phyloP scores from a whole-genome alignment of 2,888 invertebrate species.

The Acleris sparsana region DNA sequence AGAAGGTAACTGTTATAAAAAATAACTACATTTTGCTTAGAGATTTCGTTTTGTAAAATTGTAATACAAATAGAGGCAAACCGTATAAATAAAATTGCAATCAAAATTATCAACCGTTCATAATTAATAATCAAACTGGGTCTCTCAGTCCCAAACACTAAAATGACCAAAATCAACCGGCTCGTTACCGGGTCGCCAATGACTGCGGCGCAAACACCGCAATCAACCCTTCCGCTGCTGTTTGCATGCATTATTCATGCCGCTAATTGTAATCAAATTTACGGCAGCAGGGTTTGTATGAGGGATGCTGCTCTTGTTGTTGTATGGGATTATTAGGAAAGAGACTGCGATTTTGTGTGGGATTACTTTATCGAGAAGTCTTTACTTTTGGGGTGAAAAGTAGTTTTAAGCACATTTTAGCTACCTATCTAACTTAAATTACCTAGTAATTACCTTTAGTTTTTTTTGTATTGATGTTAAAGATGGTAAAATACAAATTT shows the following conservation, averaged over 20 bases:
- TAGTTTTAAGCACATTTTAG: no score
- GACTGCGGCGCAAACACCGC: conserved; percentile 7
- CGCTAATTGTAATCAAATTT: conserved; percentile 83
- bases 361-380: not conserved
- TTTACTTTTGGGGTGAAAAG: not conserved
- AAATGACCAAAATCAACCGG: conserved; percentile 13
- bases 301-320: conserved; percentile 48
- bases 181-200: conserved; percentile 18
- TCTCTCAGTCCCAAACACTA: not conserved
- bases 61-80: no score
- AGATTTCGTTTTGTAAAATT: no score
- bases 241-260: conserved; percentile 69
- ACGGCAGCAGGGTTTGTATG: conserved; percentile 48
- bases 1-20: no score
- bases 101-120: no score
- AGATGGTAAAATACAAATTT: no score
- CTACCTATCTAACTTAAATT: no score
- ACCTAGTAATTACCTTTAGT: no score
- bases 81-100: no score
- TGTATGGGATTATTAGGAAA: conserved; percentile 6
- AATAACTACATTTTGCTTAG: no score
- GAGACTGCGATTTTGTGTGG: not conserved
- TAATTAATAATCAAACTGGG: no score
- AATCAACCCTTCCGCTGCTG: conserved; percentile 31
- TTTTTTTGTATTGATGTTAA: no score